A percentile compares a stretch with the other conserved stretches of the same genome.
Conservation (phyloP, 1,140 invertebrate species). For the Idris sp. region DNA sequence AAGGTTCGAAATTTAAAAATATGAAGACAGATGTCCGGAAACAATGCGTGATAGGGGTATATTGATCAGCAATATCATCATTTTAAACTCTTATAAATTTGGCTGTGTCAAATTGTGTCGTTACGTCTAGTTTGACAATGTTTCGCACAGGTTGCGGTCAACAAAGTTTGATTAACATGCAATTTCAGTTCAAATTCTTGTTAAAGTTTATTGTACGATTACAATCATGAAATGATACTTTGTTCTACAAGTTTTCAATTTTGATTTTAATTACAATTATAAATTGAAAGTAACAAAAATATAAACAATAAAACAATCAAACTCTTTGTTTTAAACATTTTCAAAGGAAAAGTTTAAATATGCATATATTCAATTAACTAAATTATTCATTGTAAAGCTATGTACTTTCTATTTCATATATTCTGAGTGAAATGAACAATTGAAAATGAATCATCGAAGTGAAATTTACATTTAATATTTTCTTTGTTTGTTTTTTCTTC, state of each 20-base stretch:
- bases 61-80: slow-evolving; percentile 53
- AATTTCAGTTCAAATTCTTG: no score
- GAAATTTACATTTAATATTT: slow-evolving; percentile 41
- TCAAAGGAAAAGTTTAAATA: no score
- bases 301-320: no score
- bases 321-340: no score
- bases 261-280: no score
- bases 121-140: slow-evolving; percentile 13
- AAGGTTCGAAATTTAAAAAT: slow-evolving; percentile 40
- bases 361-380: no score
- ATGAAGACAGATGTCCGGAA: slow-evolving; percentile 42
- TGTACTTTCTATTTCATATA: slow-evolving; percentile 34
- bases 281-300: no score
- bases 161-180: background rate
- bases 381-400: no score
- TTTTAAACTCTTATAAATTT: slow-evolving; percentile 35
- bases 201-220: no score
- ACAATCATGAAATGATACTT: no score
- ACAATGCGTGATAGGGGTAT: slow-evolving; percentile 39
- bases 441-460: slow-evolving; percentile 26
- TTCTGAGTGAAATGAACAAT: slow-evolving; percentile 22
- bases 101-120: slow-evolving; percentile 14
- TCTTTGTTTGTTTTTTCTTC: slow-evolving; percentile 42
- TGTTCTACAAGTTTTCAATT: no score
- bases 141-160: slow-evolving; percentile 1